Base-by-base conservation (phyloP, 2,888 invertebrate genomes). In the Alentia gelatinosa region DNA sequence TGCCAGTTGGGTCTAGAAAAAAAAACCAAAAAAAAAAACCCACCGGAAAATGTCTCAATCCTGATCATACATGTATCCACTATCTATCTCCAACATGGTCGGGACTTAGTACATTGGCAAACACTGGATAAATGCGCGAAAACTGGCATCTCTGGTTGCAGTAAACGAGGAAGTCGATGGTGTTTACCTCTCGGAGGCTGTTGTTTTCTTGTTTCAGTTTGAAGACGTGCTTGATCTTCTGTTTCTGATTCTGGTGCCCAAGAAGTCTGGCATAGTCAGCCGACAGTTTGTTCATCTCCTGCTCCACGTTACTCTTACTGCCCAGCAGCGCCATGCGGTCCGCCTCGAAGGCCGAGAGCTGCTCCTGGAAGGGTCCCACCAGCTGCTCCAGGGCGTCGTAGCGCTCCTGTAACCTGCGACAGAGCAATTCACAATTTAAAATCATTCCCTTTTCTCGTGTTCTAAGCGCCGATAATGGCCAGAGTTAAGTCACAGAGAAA, bases 171-270 rank as follows among this genome's bases (percentile, higher is more conserved):
- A n/a, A n/a, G n/a, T n/a, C n/a, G n/a, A n/a, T n/a, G n/a, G n/a
- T n/a, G n/a, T n/a, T n/a, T 30, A 95, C 96, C 93, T 94, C 92
- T 92, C 95, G 95, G 37, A 96, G 92, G 37, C 91, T 56, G 39
- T 93, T 92, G 91, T 95, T 95, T 92, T 96, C 96, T 42, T 96
- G 95, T 92, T 96, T 96, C 68, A 96, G 93, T 92, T 96, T 96
- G 47, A 94, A 93, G 26, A 96, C 93, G 93, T 97, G 97, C 91
- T 97, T 97, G 88, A 97, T 97, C 94, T 97, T 97, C 94, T 97
- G 97, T 93, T 97, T 97, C 92, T 97, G 97, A 94, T 97, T 97
- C 93, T 97, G 97, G 93, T 97, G 97, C 0, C 97, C 97, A n/a
- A 97, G 95, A 89, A 97, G 95, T 91, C 97, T 96, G 0, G 97